Evolutionary conservation across 92 coral and sea anemone genomes (phyloP).

Genomic region (Meandrina meandrites): DNA sequence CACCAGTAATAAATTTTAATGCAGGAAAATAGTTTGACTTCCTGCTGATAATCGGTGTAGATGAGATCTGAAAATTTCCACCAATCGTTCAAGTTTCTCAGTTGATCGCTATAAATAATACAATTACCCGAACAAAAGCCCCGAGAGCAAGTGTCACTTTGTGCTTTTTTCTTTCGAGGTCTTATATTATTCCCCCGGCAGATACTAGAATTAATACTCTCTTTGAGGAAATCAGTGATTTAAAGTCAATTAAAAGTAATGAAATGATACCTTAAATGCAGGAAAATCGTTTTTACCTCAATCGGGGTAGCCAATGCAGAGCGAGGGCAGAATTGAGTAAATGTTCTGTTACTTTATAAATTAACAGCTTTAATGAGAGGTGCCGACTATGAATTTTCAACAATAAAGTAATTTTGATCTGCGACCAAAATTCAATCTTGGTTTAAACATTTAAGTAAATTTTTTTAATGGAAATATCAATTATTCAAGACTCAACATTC

Average conservation of each 20-base stretch:
- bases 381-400: neutral
- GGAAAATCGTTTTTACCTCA: neutral
- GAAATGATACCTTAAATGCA: neutral
- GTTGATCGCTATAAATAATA: neutral
- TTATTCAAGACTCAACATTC: neutral
- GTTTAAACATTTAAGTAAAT: neutral
- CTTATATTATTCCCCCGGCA: neutral
- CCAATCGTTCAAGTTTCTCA: slow-evolving; percentile 6
- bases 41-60: neutral
- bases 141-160: neutral
- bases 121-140: neutral
- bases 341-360: slow-evolving; percentile 14
- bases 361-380: neutral
- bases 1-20: neutral
- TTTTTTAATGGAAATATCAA: neutral
- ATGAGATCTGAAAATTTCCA: neutral
- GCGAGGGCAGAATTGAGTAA: neutral
- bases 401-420: neutral
- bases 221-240: neutral
- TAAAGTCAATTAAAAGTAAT: neutral
- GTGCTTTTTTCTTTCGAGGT: neutral
- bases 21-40: neutral
- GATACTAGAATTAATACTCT: neutral
- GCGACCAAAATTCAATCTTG: slow-evolving; percentile 17
- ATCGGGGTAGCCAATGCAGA: neutral